These are phyloP conservation scores for Salpingus planirostris DNA, from an alignment of 2,888 invertebrate genomes.

Conservation along the genomic window DNA sequence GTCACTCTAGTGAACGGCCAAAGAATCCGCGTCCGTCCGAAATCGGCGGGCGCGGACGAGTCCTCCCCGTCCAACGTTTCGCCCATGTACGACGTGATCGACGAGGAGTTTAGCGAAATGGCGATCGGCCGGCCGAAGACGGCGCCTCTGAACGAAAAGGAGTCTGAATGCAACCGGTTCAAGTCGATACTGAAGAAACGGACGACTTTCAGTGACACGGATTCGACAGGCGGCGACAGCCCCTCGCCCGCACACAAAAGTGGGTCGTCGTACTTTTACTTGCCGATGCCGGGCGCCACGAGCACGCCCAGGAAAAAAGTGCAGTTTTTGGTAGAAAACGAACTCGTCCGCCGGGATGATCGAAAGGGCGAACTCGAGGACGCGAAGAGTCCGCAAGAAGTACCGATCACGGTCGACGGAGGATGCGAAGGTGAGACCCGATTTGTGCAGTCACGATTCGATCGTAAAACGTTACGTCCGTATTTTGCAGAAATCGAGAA, in stretches of 20 bases:
- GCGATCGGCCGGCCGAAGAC: neutral
- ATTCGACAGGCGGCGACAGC: slow-evolving; percentile 30
- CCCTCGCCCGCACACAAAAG: slow-evolving; percentile 33
- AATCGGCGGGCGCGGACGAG: slow-evolving; percentile 25
- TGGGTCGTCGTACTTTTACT: slow-evolving; percentile 55
- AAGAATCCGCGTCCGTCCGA: slow-evolving; percentile 38
- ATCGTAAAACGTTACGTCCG: too few species aligned
- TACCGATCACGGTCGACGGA: too few species aligned
- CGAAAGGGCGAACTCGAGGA: slow-evolving; percentile 11
- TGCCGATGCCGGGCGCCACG: slow-evolving; percentile 45
- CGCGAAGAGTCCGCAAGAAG: too few species aligned
- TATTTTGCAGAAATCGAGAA: slow-evolving; percentile 4
- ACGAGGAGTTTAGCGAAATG: too few species aligned
- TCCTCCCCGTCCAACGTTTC: slow-evolving; percentile 6
- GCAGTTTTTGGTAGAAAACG: slow-evolving; percentile 62
- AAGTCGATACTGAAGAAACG: slow-evolving; percentile 51
- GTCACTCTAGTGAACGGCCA: slow-evolving; percentile 36
- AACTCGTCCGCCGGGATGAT: slow-evolving; percentile 26
- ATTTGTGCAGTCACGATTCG: too few species aligned
- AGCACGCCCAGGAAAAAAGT: slow-evolving; percentile 55
- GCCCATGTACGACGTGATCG: too few species aligned
- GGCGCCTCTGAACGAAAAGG: slow-evolving; percentile 23
- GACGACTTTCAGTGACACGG: slow-evolving; percentile 37
- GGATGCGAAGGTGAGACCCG: too few species aligned
- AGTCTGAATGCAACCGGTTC: slow-evolving; percentile 31